Base-by-base conservation (phyloP, 2,113 vertebrate genomes). In the Ornithorhynchus anatinus region DNA sequence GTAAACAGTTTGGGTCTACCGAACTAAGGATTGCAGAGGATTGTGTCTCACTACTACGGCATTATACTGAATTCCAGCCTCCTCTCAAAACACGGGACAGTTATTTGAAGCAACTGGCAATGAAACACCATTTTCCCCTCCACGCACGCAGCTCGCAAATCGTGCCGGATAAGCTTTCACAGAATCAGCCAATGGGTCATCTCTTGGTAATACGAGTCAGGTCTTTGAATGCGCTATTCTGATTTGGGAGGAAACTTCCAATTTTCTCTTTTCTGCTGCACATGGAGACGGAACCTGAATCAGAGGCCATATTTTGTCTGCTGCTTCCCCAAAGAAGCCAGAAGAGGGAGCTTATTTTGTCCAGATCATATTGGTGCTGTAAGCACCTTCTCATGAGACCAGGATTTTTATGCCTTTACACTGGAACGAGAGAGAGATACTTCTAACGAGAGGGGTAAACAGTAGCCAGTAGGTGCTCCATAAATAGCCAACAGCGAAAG, bases 391-490 rank as follows among this genome's bases (percentile, higher is more conserved):
- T 68, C 38, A 42, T 19, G 22, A 70, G 37, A 59, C 29, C 35
- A 52, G 59, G 27, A 59, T 50, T 45, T 20, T 45, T 43, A 69
- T 64, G 57, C n/a, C n/a, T 71, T 64, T 59, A 52, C 5, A 64
- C 50, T 59, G 31, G n/a, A n/a, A n/a, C n/a, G n/a, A n/a, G n/a
- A n/a, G n/a, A n/a, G n/a, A n/a, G n/a, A n/a, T n/a, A n/a, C n/a
- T n/a, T n/a, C n/a, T n/a, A n/a, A n/a, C n/a, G n/a, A n/a, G n/a
- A n/a, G n/a, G n/a, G n/a, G n/a, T n/a, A n/a, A n/a, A n/a, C n/a
- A n/a, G n/a, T n/a, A n/a, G n/a, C n/a, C n/a, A n/a, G n/a, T n/a
- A n/a, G n/a, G n/a, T n/a, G n/a, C n/a, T n/a, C n/a, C n/a, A n/a
- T n/a, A n/a, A n/a, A n/a, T n/a, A n/a, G n/a, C n/a, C n/a, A n/a